Percentiles rank a stretch among this genome's conserved stretches.
phyloP scores from a whole-genome alignment of 2,888 invertebrate genomes.

The Apeira syringaria region DNA sequence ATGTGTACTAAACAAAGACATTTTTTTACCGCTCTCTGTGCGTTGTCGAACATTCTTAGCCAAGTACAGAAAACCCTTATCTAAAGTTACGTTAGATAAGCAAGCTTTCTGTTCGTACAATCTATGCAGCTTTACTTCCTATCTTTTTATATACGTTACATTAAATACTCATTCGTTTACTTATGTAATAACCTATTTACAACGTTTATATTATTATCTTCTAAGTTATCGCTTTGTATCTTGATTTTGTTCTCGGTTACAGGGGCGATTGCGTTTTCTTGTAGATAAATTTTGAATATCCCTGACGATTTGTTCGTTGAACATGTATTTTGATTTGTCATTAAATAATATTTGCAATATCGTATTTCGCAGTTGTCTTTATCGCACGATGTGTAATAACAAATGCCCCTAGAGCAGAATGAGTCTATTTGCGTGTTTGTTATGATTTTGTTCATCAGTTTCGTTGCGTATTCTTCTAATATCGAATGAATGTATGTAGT shows the following conservation, averaged over 20 bases:
- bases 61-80: slow-evolving; percentile 23
- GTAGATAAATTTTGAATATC: slow-evolving; percentile 24
- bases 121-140: slow-evolving; percentile 11
- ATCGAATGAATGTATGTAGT: slow-evolving; percentile 42
- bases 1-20: too few relatives aligned
- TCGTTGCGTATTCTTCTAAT: slow-evolving; percentile 47
- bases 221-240: slow-evolving; percentile 31
- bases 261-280: slow-evolving; percentile 27
- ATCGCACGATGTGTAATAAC: slow-evolving; percentile 52
- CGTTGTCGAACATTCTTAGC: not conserved
- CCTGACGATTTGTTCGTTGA: slow-evolving; percentile 27
- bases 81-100: slow-evolving; percentile 28
- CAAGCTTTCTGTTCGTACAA: slow-evolving; percentile 21
- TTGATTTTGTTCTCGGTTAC: slow-evolving; percentile 11
- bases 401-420: slow-evolving; percentile 51
- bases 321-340: slow-evolving; percentile 48
- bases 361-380: slow-evolving; percentile 38
- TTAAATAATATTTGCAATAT: slow-evolving; percentile 52
- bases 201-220: slow-evolving; percentile 44
- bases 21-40: too few relatives aligned
- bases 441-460: slow-evolving; percentile 50
- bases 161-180: slow-evolving; percentile 22
- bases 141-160: slow-evolving; percentile 8
- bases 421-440: slow-evolving; percentile 45
- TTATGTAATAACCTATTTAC: slow-evolving; percentile 43